Base-by-base conservation (phyloP, 2,888 invertebrate species). In the Stegophylla sp. region DNA sequence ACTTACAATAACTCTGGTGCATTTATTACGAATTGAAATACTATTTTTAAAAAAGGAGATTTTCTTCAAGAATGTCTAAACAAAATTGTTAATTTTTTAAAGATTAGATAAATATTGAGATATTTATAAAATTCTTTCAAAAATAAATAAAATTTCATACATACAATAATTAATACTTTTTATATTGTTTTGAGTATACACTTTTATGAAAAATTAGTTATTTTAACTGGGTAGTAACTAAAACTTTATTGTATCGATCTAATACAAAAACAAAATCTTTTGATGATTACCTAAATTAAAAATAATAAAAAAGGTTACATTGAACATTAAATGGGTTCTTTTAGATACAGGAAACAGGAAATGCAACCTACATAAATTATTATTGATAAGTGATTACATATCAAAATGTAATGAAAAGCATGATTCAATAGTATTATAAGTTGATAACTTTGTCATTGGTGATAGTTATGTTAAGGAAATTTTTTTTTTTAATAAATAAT, bases 291-390 rank as follows among this genome's bases (percentile, higher is more conserved):
- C 26, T 13, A 28, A 59, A 20, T 7, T 20, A 51, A 51, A 51
- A 51, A n/a, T 0, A 7, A 20, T 23, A 10, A 53, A 10, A 23
- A 20, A 10, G 15, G 13, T 61, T 61, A 28, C 17, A 48, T 74
- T 48, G 13, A 61, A 28, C 26, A 61, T 7, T 28, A 45, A 61
- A 48, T 13, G 45, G 45, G 12, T 28, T 63, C 61, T 20, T 17
- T 20, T 28, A 61, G 20, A 61, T 41, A 64, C 53, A 41, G 64
- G 75, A 75, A 75, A 75, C 75, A 64, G 75, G 75, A 64, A 51
- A 64, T 41, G 17, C 51, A 17, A 75, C 64, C 74, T 51, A 64
- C 53, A n/a, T 63, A 74, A 34, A 34, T 5, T 53, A 28, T 41
- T 66, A 75, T 26, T 64, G 41, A 75, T 41, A 53, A 75, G 17